Conservation (phyloP, 2,797 vertebrate species). For the Manis javanica region DNA sequence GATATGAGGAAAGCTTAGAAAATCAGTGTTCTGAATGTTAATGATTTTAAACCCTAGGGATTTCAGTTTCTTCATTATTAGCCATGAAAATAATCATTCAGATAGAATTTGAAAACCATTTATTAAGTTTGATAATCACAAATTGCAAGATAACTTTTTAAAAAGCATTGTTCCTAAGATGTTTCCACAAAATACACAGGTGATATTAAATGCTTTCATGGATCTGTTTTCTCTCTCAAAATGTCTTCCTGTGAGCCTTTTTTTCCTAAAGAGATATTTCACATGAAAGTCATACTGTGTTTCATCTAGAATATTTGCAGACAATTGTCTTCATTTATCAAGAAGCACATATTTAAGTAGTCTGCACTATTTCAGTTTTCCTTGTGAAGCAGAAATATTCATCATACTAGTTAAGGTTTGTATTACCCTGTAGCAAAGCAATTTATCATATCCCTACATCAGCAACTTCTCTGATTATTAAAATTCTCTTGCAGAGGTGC, state of each 20-base stretch:
- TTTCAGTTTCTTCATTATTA: conserved; percentile 37
- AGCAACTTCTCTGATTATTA: conserved; percentile 85
- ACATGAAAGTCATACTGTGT: conserved; percentile 53
- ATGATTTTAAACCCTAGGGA: conserved; percentile 52
- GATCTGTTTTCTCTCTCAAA: neutral
- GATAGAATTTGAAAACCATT: conserved; percentile 55
- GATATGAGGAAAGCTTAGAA: neutral
- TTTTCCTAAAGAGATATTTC: conserved; percentile 31
- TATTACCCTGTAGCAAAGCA: conserved; percentile 83
- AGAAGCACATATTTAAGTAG: conserved; percentile 70
- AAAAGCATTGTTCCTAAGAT: neutral
- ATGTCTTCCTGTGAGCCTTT: conserved; percentile 34
- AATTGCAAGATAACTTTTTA: neutral
- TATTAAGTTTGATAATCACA: conserved; percentile 17
- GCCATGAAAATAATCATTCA: conserved; percentile 46
- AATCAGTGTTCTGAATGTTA: neutral
- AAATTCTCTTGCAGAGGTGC: conserved; percentile 79
- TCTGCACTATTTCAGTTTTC: conserved; percentile 75
- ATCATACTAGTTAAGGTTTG: conserved; percentile 83
- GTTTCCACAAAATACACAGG: neutral
- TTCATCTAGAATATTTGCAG: neutral
- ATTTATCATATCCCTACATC: conserved; percentile 84
- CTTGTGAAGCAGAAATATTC: conserved; percentile 81
- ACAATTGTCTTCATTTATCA: conserved; percentile 70
- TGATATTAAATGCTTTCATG: neutral